Conservation (phyloP, 1,140 invertebrate genomes). For the Micrasema longulum region DNA sequence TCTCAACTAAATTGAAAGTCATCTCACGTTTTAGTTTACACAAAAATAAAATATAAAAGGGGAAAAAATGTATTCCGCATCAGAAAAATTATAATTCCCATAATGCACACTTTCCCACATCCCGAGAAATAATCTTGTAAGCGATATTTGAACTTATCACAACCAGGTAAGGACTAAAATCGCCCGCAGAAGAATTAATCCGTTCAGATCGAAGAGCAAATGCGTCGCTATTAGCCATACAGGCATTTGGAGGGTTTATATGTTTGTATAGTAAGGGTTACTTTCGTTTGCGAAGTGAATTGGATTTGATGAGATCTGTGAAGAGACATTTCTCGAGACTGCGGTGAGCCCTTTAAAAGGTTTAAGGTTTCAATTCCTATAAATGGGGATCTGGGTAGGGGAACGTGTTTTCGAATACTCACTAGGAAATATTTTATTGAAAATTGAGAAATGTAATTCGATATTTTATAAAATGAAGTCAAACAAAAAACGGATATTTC, state of each 20-base stretch:
- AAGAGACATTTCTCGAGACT: constrained; percentile 19
- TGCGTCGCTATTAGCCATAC: constrained; percentile 14
- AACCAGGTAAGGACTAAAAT: constrained; percentile 12
- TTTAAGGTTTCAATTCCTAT: constrained; percentile 43
- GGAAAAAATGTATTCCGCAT: constrained; percentile 11
- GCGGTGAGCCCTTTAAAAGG: constrained; percentile 37
- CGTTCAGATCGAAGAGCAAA: not conserved
- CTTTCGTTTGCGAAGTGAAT: constrained; percentile 11
- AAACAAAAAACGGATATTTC: too few relatives aligned
- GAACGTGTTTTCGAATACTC: too few relatives aligned
- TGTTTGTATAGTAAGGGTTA: constrained; percentile 17
- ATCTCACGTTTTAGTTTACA: constrained; percentile 43
- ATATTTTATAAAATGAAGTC: too few relatives aligned
- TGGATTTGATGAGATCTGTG: constrained; percentile 18
- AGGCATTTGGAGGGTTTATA: constrained; percentile 21
- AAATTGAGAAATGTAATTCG: too few relatives aligned
- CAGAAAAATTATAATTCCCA: constrained; percentile 28
- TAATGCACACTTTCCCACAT: not conserved
- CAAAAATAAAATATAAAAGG: constrained; percentile 39
- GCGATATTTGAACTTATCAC: constrained; percentile 6
- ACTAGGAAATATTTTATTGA: too few relatives aligned
- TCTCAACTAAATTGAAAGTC: constrained; percentile 12
- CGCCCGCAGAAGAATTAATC: constrained; percentile 24
- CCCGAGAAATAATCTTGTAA: not conserved
- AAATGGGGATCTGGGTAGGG: constrained; percentile 27